Evolutionary conservation across 2,113 vertebrate genomes (phyloP).

Genomic region (Prolemur simus): DNA sequence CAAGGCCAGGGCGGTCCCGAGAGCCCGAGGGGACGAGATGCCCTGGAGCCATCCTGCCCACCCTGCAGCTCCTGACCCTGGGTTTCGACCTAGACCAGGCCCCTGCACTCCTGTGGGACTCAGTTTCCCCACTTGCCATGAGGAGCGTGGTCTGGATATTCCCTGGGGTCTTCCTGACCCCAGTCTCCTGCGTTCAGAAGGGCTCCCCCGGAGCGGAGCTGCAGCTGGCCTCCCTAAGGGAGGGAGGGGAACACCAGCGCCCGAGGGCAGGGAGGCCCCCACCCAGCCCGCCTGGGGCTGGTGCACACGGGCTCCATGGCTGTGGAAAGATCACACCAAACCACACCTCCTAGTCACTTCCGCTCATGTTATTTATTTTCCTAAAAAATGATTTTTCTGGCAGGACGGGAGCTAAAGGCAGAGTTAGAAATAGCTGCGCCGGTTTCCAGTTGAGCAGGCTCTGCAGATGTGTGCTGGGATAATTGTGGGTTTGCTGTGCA

Average conservation of each 20-base stretch:
- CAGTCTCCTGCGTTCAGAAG: background rate
- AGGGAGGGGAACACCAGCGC: too few species aligned
- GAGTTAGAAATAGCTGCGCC: constrained; percentile 78
- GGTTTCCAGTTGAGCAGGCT: constrained; percentile 77
- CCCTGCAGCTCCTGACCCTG: too few species aligned
- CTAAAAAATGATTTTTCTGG: constrained; percentile 59
- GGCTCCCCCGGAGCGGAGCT: too few species aligned
- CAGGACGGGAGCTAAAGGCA: constrained; percentile 64
- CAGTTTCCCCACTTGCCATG: background rate
- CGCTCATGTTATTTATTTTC: constrained; percentile 36
- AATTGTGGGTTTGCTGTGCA: constrained; percentile 79
- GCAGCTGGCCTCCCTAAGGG: background rate
- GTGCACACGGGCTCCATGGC: accelerated
- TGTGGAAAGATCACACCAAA: background rate
- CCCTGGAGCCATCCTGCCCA: background rate
- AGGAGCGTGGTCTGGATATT: too few species aligned
- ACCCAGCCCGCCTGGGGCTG: background rate
- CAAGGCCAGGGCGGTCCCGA: too few species aligned
- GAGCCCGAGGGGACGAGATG: background rate
- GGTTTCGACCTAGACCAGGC: background rate
- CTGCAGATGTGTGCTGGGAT: constrained; percentile 71
- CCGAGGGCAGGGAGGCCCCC: accelerated
- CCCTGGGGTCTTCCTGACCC: background rate
- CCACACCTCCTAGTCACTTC: constrained; percentile 35
- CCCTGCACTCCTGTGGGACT: background rate